These are phyloP conservation scores for Heliothis subflexa DNA, from an alignment of 1,140 invertebrate genomes.

Conservation along the genomic window DNA sequence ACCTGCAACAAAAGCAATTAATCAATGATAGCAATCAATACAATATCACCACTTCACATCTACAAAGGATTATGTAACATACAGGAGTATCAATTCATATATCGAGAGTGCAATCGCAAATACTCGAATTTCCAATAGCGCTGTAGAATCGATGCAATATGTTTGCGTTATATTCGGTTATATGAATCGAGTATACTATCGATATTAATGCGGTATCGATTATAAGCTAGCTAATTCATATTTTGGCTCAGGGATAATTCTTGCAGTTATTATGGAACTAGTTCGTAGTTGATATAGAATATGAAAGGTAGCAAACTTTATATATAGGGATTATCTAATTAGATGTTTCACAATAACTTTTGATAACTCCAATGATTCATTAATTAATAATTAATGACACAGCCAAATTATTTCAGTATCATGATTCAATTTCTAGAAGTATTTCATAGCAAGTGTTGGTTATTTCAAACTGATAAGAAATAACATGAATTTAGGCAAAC, in stretches of 20 bases:
- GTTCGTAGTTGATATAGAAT: too few relatives aligned
- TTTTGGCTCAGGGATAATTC: not conserved
- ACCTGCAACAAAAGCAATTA: constrained; percentile 75
- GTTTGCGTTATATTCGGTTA: not conserved
- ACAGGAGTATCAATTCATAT: not conserved
- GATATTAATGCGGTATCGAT: constrained; percentile 9
- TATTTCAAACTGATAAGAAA: not conserved
- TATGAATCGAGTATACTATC: not conserved
- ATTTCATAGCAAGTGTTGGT: not conserved
- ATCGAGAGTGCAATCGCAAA: constrained; percentile 5
- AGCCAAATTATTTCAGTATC: not conserved
- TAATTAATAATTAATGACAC: not conserved
- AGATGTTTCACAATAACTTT: not conserved
- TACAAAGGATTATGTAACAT: not conserved
- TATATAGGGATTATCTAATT: too few relatives aligned
- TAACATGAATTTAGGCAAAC: not conserved
- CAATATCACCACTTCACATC: not conserved
- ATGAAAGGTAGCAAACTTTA: too few relatives aligned
- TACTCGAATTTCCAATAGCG: not conserved
- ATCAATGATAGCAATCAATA: not conserved
- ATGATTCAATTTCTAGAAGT: constrained; percentile 11
- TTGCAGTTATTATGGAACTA: not conserved
- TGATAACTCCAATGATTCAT: not conserved
- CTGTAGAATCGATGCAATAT: not conserved
- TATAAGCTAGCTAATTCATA: not conserved